Evolutionary conservation across 2,888 invertebrate genomes (phyloP).

Genomic region (Cephus spinipes): DNA sequence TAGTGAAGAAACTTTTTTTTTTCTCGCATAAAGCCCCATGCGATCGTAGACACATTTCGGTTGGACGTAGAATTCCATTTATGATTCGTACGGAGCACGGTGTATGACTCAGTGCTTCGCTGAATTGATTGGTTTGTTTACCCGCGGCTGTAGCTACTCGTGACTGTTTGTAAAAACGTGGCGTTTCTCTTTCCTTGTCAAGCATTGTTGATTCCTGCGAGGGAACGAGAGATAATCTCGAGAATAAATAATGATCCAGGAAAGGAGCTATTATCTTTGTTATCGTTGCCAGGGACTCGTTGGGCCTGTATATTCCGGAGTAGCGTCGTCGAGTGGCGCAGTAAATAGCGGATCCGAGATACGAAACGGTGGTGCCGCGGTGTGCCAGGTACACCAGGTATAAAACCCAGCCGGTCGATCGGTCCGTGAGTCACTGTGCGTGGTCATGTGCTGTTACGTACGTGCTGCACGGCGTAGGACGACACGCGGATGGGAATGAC

Average conservation of each 20-base stretch:
- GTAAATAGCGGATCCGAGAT: constrained; percentile 12
- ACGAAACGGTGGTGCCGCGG: constrained; percentile 36
- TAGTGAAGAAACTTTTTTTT: background rate
- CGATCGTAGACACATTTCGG: background rate
- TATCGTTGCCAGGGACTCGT: background rate
- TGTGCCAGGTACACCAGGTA: constrained; percentile 35
- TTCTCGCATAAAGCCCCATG: background rate
- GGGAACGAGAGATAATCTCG: background rate
- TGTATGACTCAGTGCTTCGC: background rate
- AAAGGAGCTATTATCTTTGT: background rate
- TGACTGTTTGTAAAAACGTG: background rate
- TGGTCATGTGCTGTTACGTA: background rate
- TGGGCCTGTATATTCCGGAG: background rate
- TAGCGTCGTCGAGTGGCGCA: background rate
- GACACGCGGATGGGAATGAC: background rate
- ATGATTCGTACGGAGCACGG: background rate
- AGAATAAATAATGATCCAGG: background rate
- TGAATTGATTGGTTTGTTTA: background rate
- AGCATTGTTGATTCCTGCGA: background rate
- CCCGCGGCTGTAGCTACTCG: background rate
- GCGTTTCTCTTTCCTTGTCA: background rate
- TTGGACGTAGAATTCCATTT: background rate
- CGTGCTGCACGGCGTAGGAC: background rate
- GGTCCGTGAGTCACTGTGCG: constrained; percentile 31
- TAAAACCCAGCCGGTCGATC: constrained; percentile 28